phyloP scores from a whole-genome alignment of 2,888 invertebrate genomes.

The Bombylius major region DNA sequence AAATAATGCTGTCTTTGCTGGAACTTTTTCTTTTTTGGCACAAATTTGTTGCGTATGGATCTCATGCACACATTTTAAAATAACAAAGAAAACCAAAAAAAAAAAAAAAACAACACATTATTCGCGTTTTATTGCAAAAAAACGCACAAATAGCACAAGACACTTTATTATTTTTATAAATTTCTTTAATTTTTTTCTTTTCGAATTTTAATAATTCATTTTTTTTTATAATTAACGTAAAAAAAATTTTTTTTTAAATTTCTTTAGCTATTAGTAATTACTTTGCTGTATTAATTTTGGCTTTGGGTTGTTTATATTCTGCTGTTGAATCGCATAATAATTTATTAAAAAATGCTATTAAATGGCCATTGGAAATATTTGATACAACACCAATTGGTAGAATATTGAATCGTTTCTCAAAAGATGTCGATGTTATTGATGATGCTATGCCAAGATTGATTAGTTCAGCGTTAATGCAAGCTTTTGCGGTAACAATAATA shows the following conservation, averaged over 20 bases:
- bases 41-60: no score
- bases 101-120: no score
- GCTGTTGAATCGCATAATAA: slow-evolving; percentile 46
- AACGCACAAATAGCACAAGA: no score
- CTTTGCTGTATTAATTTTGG: slow-evolving; percentile 31
- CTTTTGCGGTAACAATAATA: slow-evolving; percentile 36
- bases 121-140: no score
- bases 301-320: slow-evolving; percentile 41
- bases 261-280: slow-evolving; percentile 30
- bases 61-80: no score
- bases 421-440: slow-evolving; percentile 48
- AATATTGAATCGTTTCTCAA: slow-evolving; percentile 54
- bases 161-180: background rate
- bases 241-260: no score
- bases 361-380: slow-evolving; percentile 61
- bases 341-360: slow-evolving; percentile 49
- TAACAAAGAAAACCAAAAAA: no score
- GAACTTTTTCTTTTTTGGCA: no score
- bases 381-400: slow-evolving; percentile 68
- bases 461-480: slow-evolving; percentile 33
- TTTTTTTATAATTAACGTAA: background rate
- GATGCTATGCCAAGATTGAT: slow-evolving; percentile 37
- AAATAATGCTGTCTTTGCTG: no score
- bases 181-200: no score
- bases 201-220: background rate